Evolutionary conservation across 2,888 invertebrate genomes (phyloP).

Genomic region (Aphodius sticticus): DNA sequence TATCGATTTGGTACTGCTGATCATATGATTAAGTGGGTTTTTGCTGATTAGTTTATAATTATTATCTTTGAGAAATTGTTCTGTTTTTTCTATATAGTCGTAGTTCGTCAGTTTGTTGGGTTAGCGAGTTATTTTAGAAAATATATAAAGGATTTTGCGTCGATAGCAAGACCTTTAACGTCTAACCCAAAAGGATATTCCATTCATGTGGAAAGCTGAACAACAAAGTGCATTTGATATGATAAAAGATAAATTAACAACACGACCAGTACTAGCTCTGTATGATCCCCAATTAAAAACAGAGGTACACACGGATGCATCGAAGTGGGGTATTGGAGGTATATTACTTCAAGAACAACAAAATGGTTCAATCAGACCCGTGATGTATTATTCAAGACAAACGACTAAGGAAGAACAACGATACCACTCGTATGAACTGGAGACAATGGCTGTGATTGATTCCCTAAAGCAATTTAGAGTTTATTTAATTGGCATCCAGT

Average conservation of each 20-base stretch:
- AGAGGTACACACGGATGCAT: constrained; percentile 44
- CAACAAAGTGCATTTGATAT: constrained; percentile 27
- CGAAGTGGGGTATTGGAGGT: constrained; percentile 36
- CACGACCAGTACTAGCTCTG: constrained; percentile 28
- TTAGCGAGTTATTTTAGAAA: constrained; percentile 44
- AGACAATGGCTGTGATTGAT: constrained; percentile 50
- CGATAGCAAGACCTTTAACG: constrained; percentile 42
- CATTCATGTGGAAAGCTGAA: constrained; percentile 23
- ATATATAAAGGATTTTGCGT: constrained; percentile 42
- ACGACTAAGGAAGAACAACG: constrained; percentile 34
- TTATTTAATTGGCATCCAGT: constrained; percentile 42
- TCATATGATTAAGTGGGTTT: too few relatives aligned
- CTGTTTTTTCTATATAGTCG: too few relatives aligned
- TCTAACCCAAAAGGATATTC: constrained; percentile 25
- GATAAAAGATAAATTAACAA: constrained; percentile 27
- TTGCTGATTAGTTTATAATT: too few relatives aligned
- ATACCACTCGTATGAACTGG: constrained; percentile 49
- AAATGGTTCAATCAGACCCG: constrained; percentile 29
- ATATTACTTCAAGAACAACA: constrained; percentile 29
- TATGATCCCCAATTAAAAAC: constrained; percentile 30
- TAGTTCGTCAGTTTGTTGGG: constrained; percentile 38
- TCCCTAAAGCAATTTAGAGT: constrained; percentile 43
- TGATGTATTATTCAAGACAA: constrained; percentile 34
- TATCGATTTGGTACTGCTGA: too few relatives aligned
- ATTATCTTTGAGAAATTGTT: too few relatives aligned